Conservation (phyloP, 2,888 invertebrate genomes). For the Cremastinae sp. region DNA sequence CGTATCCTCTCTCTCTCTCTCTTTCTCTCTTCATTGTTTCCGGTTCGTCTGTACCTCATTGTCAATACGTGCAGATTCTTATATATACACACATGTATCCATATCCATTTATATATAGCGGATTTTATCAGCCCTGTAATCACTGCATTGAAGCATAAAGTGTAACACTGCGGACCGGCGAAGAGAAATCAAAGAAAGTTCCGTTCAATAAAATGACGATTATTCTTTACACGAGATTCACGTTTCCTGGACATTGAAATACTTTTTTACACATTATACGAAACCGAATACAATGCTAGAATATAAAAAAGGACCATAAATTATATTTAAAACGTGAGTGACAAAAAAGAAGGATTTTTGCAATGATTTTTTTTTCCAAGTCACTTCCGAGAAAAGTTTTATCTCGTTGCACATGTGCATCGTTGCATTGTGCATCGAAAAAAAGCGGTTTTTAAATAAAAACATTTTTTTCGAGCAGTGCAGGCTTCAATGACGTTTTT, state of each 20-base stretch:
- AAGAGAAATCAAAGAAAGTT: slow-evolving; percentile 6
- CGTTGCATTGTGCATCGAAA: too few relatives aligned
- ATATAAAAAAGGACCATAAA: too few relatives aligned
- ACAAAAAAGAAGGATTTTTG: too few relatives aligned
- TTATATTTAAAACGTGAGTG: too few relatives aligned
- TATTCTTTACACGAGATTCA: neutral
- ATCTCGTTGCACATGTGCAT: too few relatives aligned
- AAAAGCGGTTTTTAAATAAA: too few relatives aligned
- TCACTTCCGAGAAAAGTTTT: too few relatives aligned
- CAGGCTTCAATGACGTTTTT: slow-evolving; percentile 27
- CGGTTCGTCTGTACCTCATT: slow-evolving; percentile 37
- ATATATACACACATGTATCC: too few relatives aligned
- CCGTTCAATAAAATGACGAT: neutral
- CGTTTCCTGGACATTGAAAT: neutral
- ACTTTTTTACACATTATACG: neutral
- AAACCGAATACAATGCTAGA: too few relatives aligned
- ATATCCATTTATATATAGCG: slow-evolving; percentile 5
- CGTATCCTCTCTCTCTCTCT: slow-evolving; percentile 35
- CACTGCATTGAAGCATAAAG: slow-evolving; percentile 21
- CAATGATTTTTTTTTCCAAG: too few relatives aligned
- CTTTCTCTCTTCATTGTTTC: slow-evolving; percentile 46
- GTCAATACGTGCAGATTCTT: too few relatives aligned
- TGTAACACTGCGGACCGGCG: slow-evolving; percentile 5
- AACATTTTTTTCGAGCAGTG: too few relatives aligned
- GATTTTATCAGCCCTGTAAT: slow-evolving; percentile 25